Evolutionary conservation across 2,888 invertebrate species (phyloP).

Genomic region (Eledone cirrhosa): DNA sequence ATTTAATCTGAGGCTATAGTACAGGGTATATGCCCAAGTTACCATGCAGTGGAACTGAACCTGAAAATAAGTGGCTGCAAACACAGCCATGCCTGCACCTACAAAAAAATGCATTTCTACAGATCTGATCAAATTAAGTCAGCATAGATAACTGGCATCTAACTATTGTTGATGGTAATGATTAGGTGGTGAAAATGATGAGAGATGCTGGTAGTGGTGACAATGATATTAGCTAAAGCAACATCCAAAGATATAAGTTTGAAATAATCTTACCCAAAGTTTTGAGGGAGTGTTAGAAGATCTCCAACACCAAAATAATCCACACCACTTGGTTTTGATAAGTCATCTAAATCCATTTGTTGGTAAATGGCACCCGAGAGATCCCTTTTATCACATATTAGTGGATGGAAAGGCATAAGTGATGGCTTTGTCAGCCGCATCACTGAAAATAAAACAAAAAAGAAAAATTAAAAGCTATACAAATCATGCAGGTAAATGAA

Average conservation of each 20-base stretch:
- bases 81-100: too few relatives aligned
- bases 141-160: too few relatives aligned
- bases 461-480: neutral
- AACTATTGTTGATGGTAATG: neutral
- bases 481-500: too few relatives aligned
- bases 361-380: constrained; percentile 84
- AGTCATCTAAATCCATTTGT: constrained; percentile 81
- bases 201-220: neutral
- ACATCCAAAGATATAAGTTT: neutral
- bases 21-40: too few relatives aligned
- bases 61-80: too few relatives aligned
- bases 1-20: too few relatives aligned
- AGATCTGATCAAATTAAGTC: too few relatives aligned
- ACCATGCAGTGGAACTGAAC: too few relatives aligned
- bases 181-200: neutral
- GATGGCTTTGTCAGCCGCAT: constrained; percentile 95
- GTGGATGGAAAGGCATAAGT: constrained; percentile 76
- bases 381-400: constrained; percentile 84
- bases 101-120: too few relatives aligned
- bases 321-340: constrained; percentile 82
- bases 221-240: neutral
- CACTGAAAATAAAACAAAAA: constrained; percentile 70
- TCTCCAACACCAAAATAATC: constrained; percentile 78
- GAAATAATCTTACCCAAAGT: constrained; percentile 78
- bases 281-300: constrained; percentile 91